A percentile compares a stretch with the other conserved stretches of the same genome.
phyloP scores from a whole-genome alignment of 2,113 vertebrate species.

The Festucalex cinctus region DNA sequence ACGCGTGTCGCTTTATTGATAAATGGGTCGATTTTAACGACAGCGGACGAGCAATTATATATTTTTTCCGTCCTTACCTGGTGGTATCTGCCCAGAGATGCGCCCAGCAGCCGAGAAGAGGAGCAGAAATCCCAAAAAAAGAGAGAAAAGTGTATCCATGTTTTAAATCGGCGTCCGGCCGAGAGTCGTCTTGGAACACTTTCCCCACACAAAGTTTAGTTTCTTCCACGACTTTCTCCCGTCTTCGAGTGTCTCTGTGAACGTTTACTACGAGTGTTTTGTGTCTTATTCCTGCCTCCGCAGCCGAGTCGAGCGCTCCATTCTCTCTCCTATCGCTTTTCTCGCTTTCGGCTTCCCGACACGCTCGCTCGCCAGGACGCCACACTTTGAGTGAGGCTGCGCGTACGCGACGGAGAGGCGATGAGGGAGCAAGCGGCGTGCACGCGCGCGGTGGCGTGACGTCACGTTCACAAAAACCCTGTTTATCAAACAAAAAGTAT shows the following conservation, averaged over 20 bases:
- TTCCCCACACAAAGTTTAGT: constrained; percentile 39
- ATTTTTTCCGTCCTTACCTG: constrained; percentile 45
- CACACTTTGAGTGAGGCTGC: constrained; percentile 56
- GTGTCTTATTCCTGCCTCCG: constrained; percentile 54
- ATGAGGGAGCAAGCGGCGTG: constrained; percentile 15
- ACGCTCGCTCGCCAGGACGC: constrained; percentile 45
- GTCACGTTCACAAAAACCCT: constrained; percentile 32
- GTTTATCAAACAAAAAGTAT: background rate
- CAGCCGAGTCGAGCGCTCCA: constrained; percentile 44
- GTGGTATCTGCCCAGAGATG: constrained; percentile 49
- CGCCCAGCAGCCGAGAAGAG: constrained; percentile 19
- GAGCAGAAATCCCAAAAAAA: constrained; percentile 50
- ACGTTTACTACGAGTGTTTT: background rate
- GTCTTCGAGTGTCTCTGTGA: background rate
- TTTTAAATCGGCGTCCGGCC: constrained; percentile 29
- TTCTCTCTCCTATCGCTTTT: constrained; percentile 51
- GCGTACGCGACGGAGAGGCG: constrained; percentile 14
- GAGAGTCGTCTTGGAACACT: constrained; percentile 30
- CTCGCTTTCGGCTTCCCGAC: constrained; percentile 46
- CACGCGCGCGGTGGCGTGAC: constrained; percentile 38
- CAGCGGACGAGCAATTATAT: background rate
- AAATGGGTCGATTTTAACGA: background rate
- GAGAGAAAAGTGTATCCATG: constrained; percentile 65
- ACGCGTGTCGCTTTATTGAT: background rate
- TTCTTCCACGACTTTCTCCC: constrained; percentile 16